Conservation (phyloP, 2,797 vertebrate species). For the Cyprinodon diabolis region DNA sequence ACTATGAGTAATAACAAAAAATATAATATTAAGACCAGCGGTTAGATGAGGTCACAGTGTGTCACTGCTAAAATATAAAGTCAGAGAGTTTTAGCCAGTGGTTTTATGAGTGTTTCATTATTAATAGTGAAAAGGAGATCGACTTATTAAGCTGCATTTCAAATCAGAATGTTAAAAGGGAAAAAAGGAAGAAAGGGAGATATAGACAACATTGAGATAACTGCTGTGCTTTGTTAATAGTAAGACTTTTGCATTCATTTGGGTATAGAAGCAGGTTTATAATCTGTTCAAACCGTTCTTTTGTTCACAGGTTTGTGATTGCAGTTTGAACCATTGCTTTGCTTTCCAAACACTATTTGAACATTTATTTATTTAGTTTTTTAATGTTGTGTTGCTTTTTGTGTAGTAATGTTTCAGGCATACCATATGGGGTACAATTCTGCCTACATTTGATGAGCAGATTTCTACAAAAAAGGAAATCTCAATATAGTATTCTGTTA, state of each 20-base stretch:
- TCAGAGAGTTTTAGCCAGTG: constrained; percentile 66
- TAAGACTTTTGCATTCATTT: constrained; percentile 29
- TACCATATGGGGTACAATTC: no score
- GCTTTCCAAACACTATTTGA: neutral
- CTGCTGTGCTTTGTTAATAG: constrained; percentile 31
- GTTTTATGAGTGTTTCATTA: constrained; percentile 79
- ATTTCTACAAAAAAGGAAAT: no score
- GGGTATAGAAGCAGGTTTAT: constrained; percentile 33
- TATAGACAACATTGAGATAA: constrained; percentile 41
- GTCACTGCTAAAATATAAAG: constrained; percentile 75
- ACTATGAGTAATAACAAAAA: constrained; percentile 70
- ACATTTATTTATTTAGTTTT: no score
- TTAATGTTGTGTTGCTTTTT: no score
- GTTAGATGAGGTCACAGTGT: constrained; percentile 66
- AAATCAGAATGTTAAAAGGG: constrained; percentile 78
- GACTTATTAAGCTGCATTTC: constrained; percentile 78
- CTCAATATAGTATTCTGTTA: no score
- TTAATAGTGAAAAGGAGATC: constrained; percentile 69
- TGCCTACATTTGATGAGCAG: no score
- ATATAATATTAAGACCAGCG: constrained; percentile 77
- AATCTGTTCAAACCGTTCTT: neutral
- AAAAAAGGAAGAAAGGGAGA: constrained; percentile 34
- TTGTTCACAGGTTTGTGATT: neutral
- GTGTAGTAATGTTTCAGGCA: no score
- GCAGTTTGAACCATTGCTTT: neutral